A percentile compares a stretch with the other conserved stretches of the same genome.
Evolutionary conservation across 2,888 invertebrate genomes (phyloP).

Genomic region (Acanthosepion lycidas): DNA sequence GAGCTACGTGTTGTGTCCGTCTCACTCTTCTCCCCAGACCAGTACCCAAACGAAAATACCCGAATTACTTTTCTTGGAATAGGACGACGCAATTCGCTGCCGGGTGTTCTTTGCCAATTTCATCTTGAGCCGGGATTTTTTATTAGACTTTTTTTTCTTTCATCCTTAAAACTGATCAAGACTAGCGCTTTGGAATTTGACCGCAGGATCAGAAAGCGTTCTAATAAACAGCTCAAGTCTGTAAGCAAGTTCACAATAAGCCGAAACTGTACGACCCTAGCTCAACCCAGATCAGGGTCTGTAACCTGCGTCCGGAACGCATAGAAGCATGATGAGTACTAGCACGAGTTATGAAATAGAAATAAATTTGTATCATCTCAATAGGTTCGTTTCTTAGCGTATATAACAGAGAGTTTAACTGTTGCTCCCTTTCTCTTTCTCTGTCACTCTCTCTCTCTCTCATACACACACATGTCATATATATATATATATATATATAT

Average conservation of each 20-base stretch:
- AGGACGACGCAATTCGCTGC: neutral
- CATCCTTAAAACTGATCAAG: neutral
- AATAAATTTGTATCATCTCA: neutral
- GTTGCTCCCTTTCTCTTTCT: neutral
- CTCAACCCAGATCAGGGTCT: neutral
- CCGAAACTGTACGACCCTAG: neutral
- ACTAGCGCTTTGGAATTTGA: neutral
- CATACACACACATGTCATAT: too few relatives aligned
- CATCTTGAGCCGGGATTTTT: neutral
- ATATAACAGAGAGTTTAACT: neutral
- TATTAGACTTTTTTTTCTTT: neutral
- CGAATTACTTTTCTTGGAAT: neutral
- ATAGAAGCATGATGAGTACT: neutral
- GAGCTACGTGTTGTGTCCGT: neutral
- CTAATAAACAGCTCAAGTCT: neutral
- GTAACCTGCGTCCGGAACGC: neutral
- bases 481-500: neutral
- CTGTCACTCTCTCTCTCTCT: neutral
- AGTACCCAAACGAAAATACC: neutral
- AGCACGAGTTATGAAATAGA: neutral
- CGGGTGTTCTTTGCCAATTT: neutral
- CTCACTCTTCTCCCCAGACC: neutral
- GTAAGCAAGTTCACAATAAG: neutral
- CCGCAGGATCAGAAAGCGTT: slow-evolving; percentile 17
- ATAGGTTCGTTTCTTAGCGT: neutral